phyloP scores from a whole-genome alignment of 2,888 invertebrate species.

The Trimorus sp. region DNA sequence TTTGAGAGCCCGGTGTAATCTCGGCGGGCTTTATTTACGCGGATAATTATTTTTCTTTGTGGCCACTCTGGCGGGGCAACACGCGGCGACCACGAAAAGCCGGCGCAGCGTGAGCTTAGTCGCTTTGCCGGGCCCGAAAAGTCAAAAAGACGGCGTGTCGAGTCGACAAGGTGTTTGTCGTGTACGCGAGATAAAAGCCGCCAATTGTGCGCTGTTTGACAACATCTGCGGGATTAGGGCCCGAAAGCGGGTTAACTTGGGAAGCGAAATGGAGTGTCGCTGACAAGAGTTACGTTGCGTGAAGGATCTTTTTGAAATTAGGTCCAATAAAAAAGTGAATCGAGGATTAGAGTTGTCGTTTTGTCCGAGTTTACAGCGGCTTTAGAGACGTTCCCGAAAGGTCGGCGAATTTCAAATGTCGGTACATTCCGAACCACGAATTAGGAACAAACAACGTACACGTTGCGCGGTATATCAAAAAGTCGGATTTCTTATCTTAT shows the following conservation, averaged over 20 bases:
- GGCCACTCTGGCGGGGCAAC: conserved; percentile 72
- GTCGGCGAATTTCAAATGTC: too few species aligned
- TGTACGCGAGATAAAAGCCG: conserved; percentile 8
- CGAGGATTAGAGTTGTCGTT: too few species aligned
- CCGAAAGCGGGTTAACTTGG: too few species aligned
- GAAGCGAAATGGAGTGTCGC: too few species aligned
- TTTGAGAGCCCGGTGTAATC: conserved; percentile 45
- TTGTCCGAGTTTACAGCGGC: too few species aligned
- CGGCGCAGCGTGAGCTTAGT: conserved; percentile 45
- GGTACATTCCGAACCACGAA: too few species aligned
- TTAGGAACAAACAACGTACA: too few species aligned
- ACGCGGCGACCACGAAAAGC: conserved; percentile 72
- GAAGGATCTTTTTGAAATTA: not conserved
- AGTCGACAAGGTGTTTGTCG: conserved; percentile 22
- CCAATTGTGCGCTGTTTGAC: not conserved
- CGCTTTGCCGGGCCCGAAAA: conserved; percentile 35
- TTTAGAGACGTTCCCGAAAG: too few species aligned
- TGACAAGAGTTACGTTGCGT: not conserved
- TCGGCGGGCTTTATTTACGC: conserved; percentile 64
- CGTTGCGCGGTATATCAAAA: too few species aligned
- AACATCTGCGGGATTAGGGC: conserved; percentile 19
- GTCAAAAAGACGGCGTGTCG: conserved; percentile 31
- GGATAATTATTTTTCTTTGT: conserved; percentile 78
- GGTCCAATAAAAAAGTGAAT: too few species aligned
- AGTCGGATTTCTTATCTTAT: too few species aligned